Evolutionary conservation across 1,140 invertebrate species (phyloP).

Genomic region (Pachyrhynchus sulphureomaculatus): DNA sequence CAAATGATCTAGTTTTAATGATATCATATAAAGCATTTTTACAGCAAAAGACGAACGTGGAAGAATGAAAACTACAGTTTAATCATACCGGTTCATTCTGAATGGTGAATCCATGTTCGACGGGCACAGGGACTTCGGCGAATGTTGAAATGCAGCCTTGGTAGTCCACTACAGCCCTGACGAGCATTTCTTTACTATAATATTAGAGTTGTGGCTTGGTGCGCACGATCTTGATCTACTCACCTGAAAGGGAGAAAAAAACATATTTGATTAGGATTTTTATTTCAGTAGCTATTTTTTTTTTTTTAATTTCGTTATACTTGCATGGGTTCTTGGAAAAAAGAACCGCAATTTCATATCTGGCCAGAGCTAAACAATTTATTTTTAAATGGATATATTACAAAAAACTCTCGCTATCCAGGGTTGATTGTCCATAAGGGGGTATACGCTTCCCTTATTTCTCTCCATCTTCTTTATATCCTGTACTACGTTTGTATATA

Average conservation of each 20-base stretch:
- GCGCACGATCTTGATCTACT: conserved; percentile 13
- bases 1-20: too few species aligned
- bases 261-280: background rate
- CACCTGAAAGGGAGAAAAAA: conserved; percentile 14
- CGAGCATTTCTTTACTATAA: conserved; percentile 24
- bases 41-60: background rate
- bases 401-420: too few species aligned
- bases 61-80: background rate
- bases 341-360: too few species aligned
- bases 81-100: conserved; percentile 19
- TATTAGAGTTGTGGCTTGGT: conserved; percentile 3
- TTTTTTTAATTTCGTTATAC: too few species aligned
- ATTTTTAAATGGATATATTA: too few species aligned
- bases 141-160: conserved; percentile 22
- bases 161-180: conserved; percentile 22
- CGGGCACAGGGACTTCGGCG: conserved; percentile 13
- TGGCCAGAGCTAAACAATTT: too few species aligned
- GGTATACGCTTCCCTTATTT: too few species aligned
- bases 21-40: background rate
- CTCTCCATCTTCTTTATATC: too few species aligned
- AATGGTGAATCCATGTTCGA: conserved; percentile 24
- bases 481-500: too few species aligned
- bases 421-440: too few species aligned
- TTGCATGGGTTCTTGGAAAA: too few species aligned
- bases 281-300: too few species aligned